Percentiles rank a stretch among this genome's conserved stretches.
These are phyloP conservation scores for Strigamia maritima DNA, from an alignment of 2,888 invertebrate species.

Conservation along the genomic window DNA sequence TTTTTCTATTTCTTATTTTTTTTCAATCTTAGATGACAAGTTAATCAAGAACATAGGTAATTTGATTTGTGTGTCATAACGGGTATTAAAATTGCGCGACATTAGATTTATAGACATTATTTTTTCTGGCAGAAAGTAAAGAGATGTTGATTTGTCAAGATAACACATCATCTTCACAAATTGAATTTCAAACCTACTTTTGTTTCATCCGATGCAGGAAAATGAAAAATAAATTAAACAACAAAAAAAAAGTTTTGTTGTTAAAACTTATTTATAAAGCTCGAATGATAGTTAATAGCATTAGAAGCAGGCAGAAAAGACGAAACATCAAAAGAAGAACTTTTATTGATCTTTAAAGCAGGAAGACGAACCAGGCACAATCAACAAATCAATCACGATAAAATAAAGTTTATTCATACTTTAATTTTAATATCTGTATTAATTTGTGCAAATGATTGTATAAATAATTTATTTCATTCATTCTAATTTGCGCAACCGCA, in stretches of 20 bases:
- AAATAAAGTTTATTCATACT: not conserved
- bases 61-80: not conserved
- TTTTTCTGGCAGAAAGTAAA: not conserved
- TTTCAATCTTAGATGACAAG: not conserved
- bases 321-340: not conserved
- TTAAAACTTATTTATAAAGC: not conserved
- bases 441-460: too few species aligned
- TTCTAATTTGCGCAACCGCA: too few species aligned
- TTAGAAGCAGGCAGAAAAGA: conserved; percentile 24
- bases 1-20: not conserved
- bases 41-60: not conserved
- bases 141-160: not conserved
- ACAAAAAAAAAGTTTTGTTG: not conserved
- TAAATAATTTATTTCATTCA: too few species aligned
- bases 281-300: conserved; percentile 25
- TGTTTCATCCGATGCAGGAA: not conserved
- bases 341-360: conserved; percentile 17
- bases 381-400: not conserved
- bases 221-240: not conserved
- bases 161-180: not conserved
- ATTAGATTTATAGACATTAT: not conserved
- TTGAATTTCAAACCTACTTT: not conserved
- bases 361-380: not conserved
- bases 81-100: not conserved
- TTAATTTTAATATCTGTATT: too few species aligned